These are phyloP conservation scores for Cryptus armator DNA, from an alignment of 2,888 invertebrate species.

Conservation along the genomic window DNA sequence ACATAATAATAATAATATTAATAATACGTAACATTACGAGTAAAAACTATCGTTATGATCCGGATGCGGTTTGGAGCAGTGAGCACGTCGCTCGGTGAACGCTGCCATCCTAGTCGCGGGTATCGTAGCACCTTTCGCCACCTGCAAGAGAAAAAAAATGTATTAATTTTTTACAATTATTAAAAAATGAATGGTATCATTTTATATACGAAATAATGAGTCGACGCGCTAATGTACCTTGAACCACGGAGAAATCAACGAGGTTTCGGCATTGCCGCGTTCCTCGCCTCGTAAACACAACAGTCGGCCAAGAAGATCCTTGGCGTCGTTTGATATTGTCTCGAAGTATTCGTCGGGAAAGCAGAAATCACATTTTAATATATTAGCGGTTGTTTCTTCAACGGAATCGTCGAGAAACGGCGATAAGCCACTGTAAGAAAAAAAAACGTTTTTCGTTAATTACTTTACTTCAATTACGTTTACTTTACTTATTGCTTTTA, in stretches of 20 bases:
- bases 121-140: conserved; percentile 82
- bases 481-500: not conserved
- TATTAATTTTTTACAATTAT: not conserved
- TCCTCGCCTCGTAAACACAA: conserved; percentile 87
- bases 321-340: conserved; percentile 89
- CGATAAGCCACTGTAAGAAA: conserved; percentile 88
- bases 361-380: conserved; percentile 93
- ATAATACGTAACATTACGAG: conserved; percentile 68
- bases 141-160: conserved; percentile 71
- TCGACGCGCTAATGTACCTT: conserved; percentile 75
- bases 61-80: conserved; percentile 82
- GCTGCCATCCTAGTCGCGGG: conserved; percentile 83
- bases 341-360: conserved; percentile 93
- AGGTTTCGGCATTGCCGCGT: conserved; percentile 85
- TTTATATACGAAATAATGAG: not conserved
- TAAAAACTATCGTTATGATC: conserved; percentile 82
- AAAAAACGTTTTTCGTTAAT: not conserved
- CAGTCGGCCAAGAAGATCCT: conserved; percentile 88
- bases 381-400: conserved; percentile 94
- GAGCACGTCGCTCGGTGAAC: conserved; percentile 83
- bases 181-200: not conserved
- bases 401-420: conserved; percentile 94
- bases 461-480: not conserved
- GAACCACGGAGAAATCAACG: conserved; percentile 85
- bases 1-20: conserved; percentile 33